phyloP scores from a whole-genome alignment of 2,797 vertebrate species.

The Danio choprae region DNA sequence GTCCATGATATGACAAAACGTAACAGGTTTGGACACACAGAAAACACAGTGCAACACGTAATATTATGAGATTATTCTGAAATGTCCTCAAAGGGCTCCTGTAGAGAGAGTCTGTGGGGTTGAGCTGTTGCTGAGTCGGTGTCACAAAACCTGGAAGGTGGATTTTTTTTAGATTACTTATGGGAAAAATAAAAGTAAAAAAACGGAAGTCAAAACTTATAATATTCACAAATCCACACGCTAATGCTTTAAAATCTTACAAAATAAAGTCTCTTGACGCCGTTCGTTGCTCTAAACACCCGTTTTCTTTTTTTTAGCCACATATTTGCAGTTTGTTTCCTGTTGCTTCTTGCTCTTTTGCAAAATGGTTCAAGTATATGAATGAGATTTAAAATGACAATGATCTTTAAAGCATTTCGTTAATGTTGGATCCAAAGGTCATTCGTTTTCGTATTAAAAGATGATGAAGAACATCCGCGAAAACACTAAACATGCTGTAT shows the following conservation, averaged over 20 bases:
- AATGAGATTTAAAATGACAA: slow-evolving; percentile 1
- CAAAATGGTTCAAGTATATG: slow-evolving; percentile 10
- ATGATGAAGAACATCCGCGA: no score
- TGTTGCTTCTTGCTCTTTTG: neutral
- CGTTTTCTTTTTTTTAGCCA: neutral
- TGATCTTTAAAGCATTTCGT: neutral
- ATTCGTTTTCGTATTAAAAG: neutral
- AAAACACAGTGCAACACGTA: slow-evolving; percentile 3
- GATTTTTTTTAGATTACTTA: neutral
- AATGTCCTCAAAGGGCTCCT: slow-evolving; percentile 5
- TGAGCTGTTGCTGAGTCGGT: neutral
- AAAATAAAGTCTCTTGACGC: neutral
- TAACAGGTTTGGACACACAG: neutral
- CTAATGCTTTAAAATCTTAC: neutral
- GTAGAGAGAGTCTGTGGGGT: neutral
- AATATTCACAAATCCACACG: slow-evolving; percentile 20
- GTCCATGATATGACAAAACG: neutral
- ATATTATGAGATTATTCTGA: neutral
- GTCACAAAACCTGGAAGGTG: neutral
- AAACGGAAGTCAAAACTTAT: neutral
- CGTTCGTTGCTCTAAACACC: neutral
- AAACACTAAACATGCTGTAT: no score
- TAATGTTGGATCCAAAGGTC: neutral
- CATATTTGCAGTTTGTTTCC: neutral
- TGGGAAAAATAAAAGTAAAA: neutral